phyloP scores from a whole-genome alignment of 2,888 invertebrate genomes.

The Mesorhabditis spiculigera region DNA sequence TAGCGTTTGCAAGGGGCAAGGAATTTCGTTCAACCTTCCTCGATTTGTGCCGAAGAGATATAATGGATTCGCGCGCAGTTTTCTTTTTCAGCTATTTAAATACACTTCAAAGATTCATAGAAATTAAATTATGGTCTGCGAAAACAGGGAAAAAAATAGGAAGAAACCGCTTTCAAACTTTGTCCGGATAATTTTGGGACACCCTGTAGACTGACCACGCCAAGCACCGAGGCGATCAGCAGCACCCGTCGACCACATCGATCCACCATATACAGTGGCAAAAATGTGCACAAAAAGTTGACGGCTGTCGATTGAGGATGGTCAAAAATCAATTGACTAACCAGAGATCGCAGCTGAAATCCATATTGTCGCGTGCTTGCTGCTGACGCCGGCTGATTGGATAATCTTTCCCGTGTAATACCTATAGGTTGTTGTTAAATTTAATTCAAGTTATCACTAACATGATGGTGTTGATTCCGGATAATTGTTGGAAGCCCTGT shows the following conservation, averaged over 20 bases:
- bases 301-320: constrained; percentile 50
- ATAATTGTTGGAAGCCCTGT: constrained; percentile 64
- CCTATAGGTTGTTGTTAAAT: constrained; percentile 47
- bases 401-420: constrained; percentile 66
- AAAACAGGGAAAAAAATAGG: too few species aligned
- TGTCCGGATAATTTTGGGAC: too few species aligned
- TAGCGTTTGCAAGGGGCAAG: too few species aligned
- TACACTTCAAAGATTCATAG: too few species aligned
- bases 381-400: constrained; percentile 60
- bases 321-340: constrained; percentile 26
- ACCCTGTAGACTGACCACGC: not conserved
- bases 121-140: too few species aligned
- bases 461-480: constrained; percentile 66
- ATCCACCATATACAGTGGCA: constrained; percentile 63
- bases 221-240: constrained; percentile 21
- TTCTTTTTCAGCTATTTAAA: too few species aligned
- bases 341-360: constrained; percentile 57
- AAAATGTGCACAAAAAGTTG: constrained; percentile 62
- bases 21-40: too few species aligned
- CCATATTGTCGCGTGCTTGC: constrained; percentile 62
- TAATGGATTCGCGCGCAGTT: too few species aligned
- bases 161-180: too few species aligned
- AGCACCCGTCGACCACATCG: constrained; percentile 61
- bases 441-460: constrained; percentile 20
- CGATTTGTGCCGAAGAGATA: too few species aligned